Evolutionary conservation across 1,140 invertebrate genomes (phyloP).

Genomic region (Drosophila mauritiana): DNA sequence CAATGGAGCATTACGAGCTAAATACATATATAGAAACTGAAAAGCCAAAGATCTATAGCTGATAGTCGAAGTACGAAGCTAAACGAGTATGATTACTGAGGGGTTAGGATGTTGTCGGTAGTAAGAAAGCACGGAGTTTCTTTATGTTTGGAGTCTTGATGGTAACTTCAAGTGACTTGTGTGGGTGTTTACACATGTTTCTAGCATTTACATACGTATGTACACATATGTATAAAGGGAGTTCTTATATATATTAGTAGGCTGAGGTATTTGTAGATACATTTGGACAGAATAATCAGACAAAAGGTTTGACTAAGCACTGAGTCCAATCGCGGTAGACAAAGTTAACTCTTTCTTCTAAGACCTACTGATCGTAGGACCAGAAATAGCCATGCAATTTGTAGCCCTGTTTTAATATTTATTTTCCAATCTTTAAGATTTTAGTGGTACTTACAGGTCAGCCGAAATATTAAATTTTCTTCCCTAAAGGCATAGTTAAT

Average conservation of each 20-base stretch:
- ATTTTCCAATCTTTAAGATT: neutral
- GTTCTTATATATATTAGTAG: slow-evolving; percentile 11
- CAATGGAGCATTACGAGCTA: slow-evolving; percentile 47
- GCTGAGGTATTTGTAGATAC: neutral
- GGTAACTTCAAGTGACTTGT: slow-evolving; percentile 21
- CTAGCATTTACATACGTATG: slow-evolving; percentile 43
- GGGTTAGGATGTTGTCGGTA: slow-evolving; percentile 31
- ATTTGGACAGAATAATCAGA: neutral
- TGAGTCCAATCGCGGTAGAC: neutral
- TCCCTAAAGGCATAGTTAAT: slow-evolving; percentile 19
- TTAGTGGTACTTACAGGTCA: slow-evolving; percentile 1
- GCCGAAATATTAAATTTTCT: neutral
- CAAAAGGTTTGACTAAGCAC: neutral
- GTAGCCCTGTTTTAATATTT: neutral
- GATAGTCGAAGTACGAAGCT: slow-evolving; percentile 72
- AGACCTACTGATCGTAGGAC: neutral
- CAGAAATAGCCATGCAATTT: slow-evolving; percentile 22
- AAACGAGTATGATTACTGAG: slow-evolving; percentile 41
- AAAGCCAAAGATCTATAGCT: slow-evolving; percentile 60
- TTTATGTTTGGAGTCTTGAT: slow-evolving; percentile 13
- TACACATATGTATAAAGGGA: slow-evolving; percentile 20
- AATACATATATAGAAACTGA: slow-evolving; percentile 54
- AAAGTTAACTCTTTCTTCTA: neutral
- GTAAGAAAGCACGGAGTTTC: slow-evolving; percentile 59
- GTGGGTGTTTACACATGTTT: slow-evolving; percentile 39